Percentiles rank a stretch among this genome's conserved stretches.
Conservation (phyloP, 2,888 invertebrate species). For the Ophioninae sp. region DNA sequence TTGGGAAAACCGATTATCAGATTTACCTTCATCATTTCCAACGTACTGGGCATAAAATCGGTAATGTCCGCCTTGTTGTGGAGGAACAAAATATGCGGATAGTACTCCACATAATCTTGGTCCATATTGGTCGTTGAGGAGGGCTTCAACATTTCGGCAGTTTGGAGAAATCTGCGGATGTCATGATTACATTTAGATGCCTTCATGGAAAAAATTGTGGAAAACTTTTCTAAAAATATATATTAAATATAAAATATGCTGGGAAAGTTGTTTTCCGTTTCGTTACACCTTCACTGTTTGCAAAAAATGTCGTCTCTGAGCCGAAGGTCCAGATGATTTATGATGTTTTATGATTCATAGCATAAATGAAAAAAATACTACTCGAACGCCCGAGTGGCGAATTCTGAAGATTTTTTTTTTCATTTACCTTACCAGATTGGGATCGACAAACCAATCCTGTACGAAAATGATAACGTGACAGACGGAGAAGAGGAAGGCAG, state of each 20-base stretch:
- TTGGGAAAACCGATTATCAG: slow-evolving; percentile 63
- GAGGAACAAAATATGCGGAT: slow-evolving; percentile 91
- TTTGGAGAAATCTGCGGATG: slow-evolving; percentile 87
- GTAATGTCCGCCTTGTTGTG: slow-evolving; percentile 91
- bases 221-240: neutral
- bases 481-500: slow-evolving; percentile 92
- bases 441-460: slow-evolving; percentile 94
- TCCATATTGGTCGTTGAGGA: slow-evolving; percentile 85
- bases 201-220: too few relatives aligned
- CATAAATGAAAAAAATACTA: too few relatives aligned
- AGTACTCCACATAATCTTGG: slow-evolving; percentile 88
- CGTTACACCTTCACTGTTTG: neutral
- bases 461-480: slow-evolving; percentile 95
- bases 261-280: neutral
- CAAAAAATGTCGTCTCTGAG: neutral
- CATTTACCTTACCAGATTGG: slow-evolving; percentile 88
- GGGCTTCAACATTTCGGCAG: slow-evolving; percentile 94
- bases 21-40: slow-evolving; percentile 84
- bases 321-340: neutral
- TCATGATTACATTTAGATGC: neutral
- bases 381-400: neutral
- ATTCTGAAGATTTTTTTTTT: neutral
- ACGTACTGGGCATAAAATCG: slow-evolving; percentile 86
- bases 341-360: neutral
- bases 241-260: neutral